Evolutionary conservation across 2,113 vertebrate species (phyloP), one percentile per base, ranked within the genome.

Genomic region (Blennius ocellaris): DNA sequence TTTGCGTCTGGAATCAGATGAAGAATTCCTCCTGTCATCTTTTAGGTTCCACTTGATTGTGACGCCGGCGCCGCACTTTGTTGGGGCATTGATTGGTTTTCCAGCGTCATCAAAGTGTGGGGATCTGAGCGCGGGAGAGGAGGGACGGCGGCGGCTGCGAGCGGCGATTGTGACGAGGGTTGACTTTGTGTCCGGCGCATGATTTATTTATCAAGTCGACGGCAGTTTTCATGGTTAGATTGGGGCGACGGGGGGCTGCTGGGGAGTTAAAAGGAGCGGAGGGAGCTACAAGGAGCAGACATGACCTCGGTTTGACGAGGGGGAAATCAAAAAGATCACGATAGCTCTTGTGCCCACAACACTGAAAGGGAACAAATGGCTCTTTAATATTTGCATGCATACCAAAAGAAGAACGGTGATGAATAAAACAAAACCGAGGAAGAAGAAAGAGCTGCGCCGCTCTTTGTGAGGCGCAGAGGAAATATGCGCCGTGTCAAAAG

Each of bases 401-500:
- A 85, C 48, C 66, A 80, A 81, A 85, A 85, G 7, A 17, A 74
- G 61, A 49, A 76, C 30, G 50, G 53, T 68, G 85, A 92, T 90
- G 89, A 93, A 93, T 93, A 90, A 93, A 93, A 93, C 84, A 92
- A 92, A 87, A 86, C 71, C 76, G 49, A 76, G 63, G 47, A 49
- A 78, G 69, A 75, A 87, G 60, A 73, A 84, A 72, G 74, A 75
- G 56, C 50, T n/a, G 48, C 57, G 16, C 68, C 16, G 3, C 91
- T 93, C 95, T 96, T 88, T 89, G 92, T 92, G 93, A 94, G 89
- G 92, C 91, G 71, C 75, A 77, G 80, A 94, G 93, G 94, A 95
- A 95, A 95, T 94, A 94, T 91, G 83, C 93, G 84, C 92, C 90
- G 70, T 93, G 93, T 95, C 94, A 92, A 94, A 94, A 93, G 91